Evolutionary conservation across 1,140 invertebrate genomes (phyloP), one percentile per base, ranked within the genome.

Genomic region (Hycleus phaleratus): DNA sequence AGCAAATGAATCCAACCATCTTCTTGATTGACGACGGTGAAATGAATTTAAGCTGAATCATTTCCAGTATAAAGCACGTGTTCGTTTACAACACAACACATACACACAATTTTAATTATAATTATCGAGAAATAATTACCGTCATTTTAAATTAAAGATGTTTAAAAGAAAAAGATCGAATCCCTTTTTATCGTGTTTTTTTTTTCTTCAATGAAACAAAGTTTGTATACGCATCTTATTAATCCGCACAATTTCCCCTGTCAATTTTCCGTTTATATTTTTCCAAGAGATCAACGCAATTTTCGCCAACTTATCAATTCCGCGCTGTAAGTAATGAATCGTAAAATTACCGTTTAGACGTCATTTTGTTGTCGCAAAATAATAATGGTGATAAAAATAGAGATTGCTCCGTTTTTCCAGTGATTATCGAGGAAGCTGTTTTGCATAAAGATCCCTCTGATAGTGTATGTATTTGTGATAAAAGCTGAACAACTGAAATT

Each of bases 351-450:
- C 66, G 66, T 68, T 64, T 68, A 64, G 57, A 12, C 60, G 62
- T 52, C 18, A 18, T 18, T 18, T 18, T 18, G 18, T 18, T 18
- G 59, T 58, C 65, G 65, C 32, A 7, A 32, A 32, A 32, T 64
- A 68, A 68, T 68, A 64, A 32, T 32, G 7, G 7, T 32, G 7
- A 3, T 32, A 32, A 32, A 5, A 32, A 32, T 32, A 32, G 7
- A 5, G 7, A 32, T 58, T 7, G 32, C 7, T 32, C 7, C 32
- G 7, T 32, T 32, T 32, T 32, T 32, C 59, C 45, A 62, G 62
- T 66, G 62, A 66, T 68, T 68, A 68, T 68, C 59, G 18, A 32
- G 64, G 66, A 68, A 68, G 65, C 66, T 68, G 66, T 60, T 68
- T 68, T 66, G 66, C 66, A 68, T 68, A 68, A 68, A 68, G 66